phyloP scores from a whole-genome alignment of 2,888 invertebrate species.

The Xylophagus ater region DNA sequence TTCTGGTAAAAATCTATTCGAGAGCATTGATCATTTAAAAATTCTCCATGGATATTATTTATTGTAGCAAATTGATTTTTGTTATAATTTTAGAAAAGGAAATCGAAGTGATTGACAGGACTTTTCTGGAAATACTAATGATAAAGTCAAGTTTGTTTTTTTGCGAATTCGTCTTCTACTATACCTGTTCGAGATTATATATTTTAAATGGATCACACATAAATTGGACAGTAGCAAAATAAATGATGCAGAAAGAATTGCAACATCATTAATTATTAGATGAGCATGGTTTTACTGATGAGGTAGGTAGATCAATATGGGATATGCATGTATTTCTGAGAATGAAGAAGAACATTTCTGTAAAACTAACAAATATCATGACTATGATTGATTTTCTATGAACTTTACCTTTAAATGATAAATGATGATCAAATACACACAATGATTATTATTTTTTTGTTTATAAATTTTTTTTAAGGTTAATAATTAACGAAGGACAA shows the following conservation, averaged over 20 bases:
- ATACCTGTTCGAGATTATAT: not conserved
- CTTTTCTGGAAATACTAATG: not conserved
- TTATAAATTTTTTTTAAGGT: too few relatives aligned
- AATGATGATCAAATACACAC: too few relatives aligned
- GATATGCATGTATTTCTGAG: not conserved
- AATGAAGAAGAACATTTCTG: not conserved
- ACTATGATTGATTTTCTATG: constrained; percentile 12
- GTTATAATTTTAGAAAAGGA: not conserved
- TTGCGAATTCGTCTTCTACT: not conserved
- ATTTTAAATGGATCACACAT: not conserved
- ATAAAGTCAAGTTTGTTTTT: not conserved
- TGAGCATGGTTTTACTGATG: too few relatives aligned
- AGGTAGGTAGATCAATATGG: too few relatives aligned
- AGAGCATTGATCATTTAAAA: too few relatives aligned
- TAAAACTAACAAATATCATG: constrained; percentile 6
- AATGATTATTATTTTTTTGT: too few relatives aligned
- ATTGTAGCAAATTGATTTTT: constrained; percentile 1
- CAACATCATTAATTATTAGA: constrained; percentile 13
- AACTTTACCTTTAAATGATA: too few relatives aligned
- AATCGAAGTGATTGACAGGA: not conserved
- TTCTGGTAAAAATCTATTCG: too few relatives aligned
- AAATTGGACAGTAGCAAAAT: constrained; percentile 14
- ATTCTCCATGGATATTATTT: not conserved
- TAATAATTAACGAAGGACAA: too few relatives aligned
- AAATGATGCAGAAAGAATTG: constrained; percentile 15